These are phyloP conservation scores for Scarus forsteni DNA, from an alignment of 2,797 vertebrate genomes.

Conservation along the genomic window DNA sequence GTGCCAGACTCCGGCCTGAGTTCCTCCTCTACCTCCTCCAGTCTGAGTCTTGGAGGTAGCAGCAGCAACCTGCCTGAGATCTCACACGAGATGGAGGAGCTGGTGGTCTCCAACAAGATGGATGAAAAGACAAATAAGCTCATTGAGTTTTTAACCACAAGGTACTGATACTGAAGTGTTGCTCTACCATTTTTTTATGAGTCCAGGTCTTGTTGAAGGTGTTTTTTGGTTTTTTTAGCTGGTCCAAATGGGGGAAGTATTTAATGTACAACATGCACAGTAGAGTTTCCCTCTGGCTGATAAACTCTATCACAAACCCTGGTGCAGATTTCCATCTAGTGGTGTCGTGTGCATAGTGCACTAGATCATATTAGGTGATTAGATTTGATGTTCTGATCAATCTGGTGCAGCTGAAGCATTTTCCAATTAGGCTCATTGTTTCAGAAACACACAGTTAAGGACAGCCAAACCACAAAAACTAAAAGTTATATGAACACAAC, in stretches of 20 bases:
- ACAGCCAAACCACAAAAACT: too few relatives aligned
- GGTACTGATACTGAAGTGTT: conserved; percentile 68
- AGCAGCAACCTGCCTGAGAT: conserved; percentile 93
- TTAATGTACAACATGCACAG: too few relatives aligned
- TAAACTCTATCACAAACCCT: conserved; percentile 15
- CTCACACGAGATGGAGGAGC: conserved; percentile 91
- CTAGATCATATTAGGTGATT: neutral
- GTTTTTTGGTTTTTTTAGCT: too few relatives aligned
- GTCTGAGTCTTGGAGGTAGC: conserved; percentile 92
- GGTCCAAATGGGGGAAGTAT: too few relatives aligned
- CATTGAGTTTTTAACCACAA: conserved; percentile 97
- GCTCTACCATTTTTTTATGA: neutral
- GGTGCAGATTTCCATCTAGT: conserved; percentile 66
- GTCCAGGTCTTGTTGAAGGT: too few relatives aligned
- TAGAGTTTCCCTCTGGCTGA: neutral
- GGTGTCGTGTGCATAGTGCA: conserved; percentile 53
- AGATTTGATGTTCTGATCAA: neutral
- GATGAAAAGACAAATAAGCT: conserved; percentile 96
- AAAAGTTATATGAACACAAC: too few relatives aligned
- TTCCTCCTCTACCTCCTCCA: conserved; percentile 97
- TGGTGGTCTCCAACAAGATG: conserved; percentile 84
- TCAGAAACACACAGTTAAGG: too few relatives aligned
- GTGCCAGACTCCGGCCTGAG: conserved; percentile 96
- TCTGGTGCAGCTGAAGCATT: neutral
- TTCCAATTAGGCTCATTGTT: neutral